phyloP scores from a whole-genome alignment of 2,888 invertebrate species.

The Thumatha senex region DNA sequence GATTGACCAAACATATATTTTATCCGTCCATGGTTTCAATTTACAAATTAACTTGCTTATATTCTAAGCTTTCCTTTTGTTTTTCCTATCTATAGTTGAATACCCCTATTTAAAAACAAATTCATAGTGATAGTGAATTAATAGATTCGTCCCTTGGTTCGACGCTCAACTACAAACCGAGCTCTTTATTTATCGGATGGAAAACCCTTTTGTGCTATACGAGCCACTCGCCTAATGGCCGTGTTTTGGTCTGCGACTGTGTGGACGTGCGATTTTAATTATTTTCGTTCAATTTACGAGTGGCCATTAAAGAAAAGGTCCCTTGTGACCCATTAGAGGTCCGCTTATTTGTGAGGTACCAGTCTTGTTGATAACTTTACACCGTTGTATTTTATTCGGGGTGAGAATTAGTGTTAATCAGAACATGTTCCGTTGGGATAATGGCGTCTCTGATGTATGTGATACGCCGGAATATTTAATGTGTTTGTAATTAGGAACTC shows the following conservation, averaged over 20 bases:
- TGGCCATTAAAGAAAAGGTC: constrained; percentile 79
- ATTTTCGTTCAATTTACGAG: constrained; percentile 83
- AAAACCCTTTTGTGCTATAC: constrained; percentile 72
- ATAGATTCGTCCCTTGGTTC: constrained; percentile 21
- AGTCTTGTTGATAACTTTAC: constrained; percentile 80
- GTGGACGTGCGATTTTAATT: constrained; percentile 79
- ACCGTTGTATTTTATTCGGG: constrained; percentile 70
- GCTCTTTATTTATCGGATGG: constrained; percentile 74
- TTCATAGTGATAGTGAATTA: constrained; percentile 12
- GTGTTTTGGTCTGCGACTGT: constrained; percentile 73
- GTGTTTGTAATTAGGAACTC: constrained; percentile 30
- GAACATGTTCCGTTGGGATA: constrained; percentile 45
- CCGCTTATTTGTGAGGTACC: constrained; percentile 61
- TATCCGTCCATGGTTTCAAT: neutral
- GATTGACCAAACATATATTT: too few species aligned
- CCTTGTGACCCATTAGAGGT: constrained; percentile 73
- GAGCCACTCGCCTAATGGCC: constrained; percentile 70
- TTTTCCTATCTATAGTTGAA: neutral
- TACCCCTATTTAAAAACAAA: neutral
- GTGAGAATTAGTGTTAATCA: constrained; percentile 71
- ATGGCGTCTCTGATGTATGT: constrained; percentile 49
- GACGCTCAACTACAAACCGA: constrained; percentile 41
- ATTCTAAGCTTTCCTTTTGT: neutral
- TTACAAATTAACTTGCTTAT: neutral
- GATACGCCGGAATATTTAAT: constrained; percentile 50